Percentiles rank a stretch among this genome's conserved stretches.
Conservation (phyloP, 2,888 invertebrate species). For the Lasius fuliginosus region DNA sequence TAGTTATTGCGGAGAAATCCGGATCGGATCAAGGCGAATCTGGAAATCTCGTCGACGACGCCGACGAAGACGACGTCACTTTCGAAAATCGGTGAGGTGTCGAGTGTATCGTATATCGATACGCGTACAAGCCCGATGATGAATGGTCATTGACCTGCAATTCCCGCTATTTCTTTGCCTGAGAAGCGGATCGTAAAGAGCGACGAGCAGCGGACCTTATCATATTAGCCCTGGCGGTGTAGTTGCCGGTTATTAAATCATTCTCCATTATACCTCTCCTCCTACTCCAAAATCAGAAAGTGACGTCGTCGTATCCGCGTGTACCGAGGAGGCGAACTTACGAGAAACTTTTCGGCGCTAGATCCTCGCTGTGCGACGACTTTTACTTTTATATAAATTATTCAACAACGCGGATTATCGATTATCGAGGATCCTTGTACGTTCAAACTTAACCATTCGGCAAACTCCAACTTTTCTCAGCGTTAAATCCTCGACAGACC, state of each 20-base stretch:
- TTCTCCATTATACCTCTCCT: neutral
- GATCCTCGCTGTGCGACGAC: neutral
- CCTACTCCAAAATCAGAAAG: neutral
- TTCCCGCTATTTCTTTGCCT: constrained; percentile 1
- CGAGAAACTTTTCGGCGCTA: neutral
- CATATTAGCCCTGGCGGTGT: neutral
- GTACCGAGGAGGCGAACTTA: neutral
- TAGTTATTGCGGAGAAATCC: neutral
- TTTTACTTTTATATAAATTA: neutral
- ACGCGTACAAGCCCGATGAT: neutral
- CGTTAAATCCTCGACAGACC: neutral
- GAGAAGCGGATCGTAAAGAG: neutral
- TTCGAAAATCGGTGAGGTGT: constrained; percentile 2
- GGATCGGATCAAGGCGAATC: neutral
- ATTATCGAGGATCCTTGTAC: neutral
- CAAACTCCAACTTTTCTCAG: neutral
- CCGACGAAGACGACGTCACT: constrained; percentile 8
- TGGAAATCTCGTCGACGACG: neutral
- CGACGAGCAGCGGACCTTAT: neutral
- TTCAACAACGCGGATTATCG: neutral
- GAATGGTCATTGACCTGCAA: constrained; percentile 22
- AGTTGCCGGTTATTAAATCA: neutral
- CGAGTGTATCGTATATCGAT: neutral
- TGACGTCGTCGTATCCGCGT: neutral
- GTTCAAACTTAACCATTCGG: neutral